A percentile compares a stretch with the other conserved stretches of the same genome.
phyloP scores from a whole-genome alignment of 2,888 invertebrate species.

The Dicyrtoma fusca region DNA sequence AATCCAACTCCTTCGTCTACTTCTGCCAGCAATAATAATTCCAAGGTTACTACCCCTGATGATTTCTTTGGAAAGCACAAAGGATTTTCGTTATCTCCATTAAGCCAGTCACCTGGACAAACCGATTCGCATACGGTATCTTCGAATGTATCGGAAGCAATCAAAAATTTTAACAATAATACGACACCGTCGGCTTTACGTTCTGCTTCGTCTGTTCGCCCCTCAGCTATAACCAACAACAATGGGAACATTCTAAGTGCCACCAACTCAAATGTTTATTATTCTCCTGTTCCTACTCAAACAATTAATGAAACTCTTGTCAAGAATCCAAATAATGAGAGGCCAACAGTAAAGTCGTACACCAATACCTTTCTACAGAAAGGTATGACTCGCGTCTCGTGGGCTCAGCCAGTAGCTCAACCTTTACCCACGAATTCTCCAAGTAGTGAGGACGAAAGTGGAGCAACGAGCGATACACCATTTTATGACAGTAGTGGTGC shows the following conservation, averaged over 20 bases:
- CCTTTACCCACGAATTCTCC: slow-evolving; percentile 47
- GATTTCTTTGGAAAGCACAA: slow-evolving; percentile 83
- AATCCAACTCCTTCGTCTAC: slow-evolving; percentile 8
- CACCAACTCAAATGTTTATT: slow-evolving; percentile 51
- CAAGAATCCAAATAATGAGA: slow-evolving; percentile 37
- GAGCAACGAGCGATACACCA: slow-evolving; percentile 47
- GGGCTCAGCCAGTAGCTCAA: slow-evolving; percentile 54
- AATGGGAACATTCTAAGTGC: slow-evolving; percentile 42
- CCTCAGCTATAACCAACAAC: not conserved
- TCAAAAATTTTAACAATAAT: slow-evolving; percentile 43
- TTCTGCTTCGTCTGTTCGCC: slow-evolving; percentile 19
- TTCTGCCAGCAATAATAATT: slow-evolving; percentile 28
- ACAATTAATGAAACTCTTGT: slow-evolving; percentile 35
- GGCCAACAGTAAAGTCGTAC: slow-evolving; percentile 34
- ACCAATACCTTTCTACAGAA: slow-evolving; percentile 47
- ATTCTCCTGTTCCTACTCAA: slow-evolving; percentile 46
- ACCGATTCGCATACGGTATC: slow-evolving; percentile 17
- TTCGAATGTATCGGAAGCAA: slow-evolving; percentile 7
- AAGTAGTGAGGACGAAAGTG: slow-evolving; percentile 36
- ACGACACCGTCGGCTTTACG: slow-evolving; percentile 1
- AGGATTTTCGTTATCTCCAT: slow-evolving; percentile 77
- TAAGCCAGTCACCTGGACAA: slow-evolving; percentile 57
- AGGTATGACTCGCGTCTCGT: slow-evolving; percentile 48
- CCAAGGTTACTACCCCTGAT: slow-evolving; percentile 26
- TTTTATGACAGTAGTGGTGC: slow-evolving; percentile 41